A percentile compares a stretch with the other conserved stretches of the same genome.
Conservation (phyloP, 2,797 vertebrate genomes). For the Gastrophryne carolinensis region DNA sequence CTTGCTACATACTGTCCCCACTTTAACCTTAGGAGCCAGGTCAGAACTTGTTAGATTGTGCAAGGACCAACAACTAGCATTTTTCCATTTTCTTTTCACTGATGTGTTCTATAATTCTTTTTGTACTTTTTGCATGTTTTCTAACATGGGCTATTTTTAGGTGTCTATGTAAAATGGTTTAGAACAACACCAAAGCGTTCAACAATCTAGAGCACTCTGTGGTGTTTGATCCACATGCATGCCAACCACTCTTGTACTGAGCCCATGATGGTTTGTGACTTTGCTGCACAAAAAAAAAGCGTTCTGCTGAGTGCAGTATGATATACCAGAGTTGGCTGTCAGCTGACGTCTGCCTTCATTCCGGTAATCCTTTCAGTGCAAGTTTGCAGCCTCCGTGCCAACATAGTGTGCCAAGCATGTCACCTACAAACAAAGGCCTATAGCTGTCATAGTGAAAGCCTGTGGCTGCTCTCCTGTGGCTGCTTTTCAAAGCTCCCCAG, state of each 20-base stretch:
- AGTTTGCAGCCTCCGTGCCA: conserved; percentile 1
- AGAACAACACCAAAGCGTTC: too few relatives aligned
- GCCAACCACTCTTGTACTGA: too few relatives aligned
- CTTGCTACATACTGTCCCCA: too few relatives aligned
- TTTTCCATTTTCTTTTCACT: too few relatives aligned
- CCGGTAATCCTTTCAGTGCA: background rate
- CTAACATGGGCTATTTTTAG: too few relatives aligned
- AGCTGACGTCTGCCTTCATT: conserved; percentile 8
- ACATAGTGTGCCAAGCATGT: conserved; percentile 24
- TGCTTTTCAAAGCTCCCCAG: background rate
- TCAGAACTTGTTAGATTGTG: too few relatives aligned
- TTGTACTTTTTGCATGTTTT: too few relatives aligned
- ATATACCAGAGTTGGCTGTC: conserved; percentile 8
- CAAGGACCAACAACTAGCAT: too few relatives aligned
- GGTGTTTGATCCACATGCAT: too few relatives aligned
- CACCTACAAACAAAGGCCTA: conserved; percentile 24
- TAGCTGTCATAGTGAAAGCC: conserved; percentile 32
- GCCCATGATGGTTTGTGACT: background rate
- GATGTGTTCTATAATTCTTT: background rate
- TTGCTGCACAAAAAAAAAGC: conserved; percentile 24
- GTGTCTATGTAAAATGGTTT: too few relatives aligned
- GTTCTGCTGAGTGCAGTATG: conserved; percentile 32
- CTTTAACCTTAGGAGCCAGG: too few relatives aligned
- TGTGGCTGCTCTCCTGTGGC: background rate
- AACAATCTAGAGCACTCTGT: too few relatives aligned